Conservation (phyloP, 2,113 vertebrate species). For the Daboia siamensis region DNA sequence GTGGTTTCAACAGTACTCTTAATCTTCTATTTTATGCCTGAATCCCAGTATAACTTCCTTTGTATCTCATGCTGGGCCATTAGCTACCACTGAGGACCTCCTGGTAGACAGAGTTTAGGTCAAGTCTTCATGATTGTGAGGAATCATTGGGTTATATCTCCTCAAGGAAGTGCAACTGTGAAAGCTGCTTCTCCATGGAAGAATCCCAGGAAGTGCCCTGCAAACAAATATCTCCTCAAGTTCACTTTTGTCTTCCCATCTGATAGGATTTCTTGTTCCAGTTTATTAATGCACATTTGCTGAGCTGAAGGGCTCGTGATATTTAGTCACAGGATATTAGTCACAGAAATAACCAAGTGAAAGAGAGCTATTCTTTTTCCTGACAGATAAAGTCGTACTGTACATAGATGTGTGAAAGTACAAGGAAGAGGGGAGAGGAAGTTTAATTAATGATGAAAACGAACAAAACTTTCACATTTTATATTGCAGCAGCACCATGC, state of each 20-base stretch:
- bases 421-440: background rate
- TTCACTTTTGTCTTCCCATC: background rate
- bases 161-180: background rate
- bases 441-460: constrained; percentile 21
- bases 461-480: background rate
- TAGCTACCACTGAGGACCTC: background rate
- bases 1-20: background rate
- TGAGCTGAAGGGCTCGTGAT: constrained; percentile 24
- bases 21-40: background rate
- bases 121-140: background rate
- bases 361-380: constrained; percentile 43
- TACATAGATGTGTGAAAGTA: background rate
- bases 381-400: constrained; percentile 29
- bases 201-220: background rate
- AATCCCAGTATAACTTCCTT: background rate
- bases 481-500: constrained; percentile 1
- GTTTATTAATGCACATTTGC: constrained; percentile 30
- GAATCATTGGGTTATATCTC: background rate
- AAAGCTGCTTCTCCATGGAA: background rate
- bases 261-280: constrained; percentile 2
- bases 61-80: background rate
- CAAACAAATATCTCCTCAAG: background rate
- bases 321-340: constrained; percentile 51
- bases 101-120: background rate
- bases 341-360: constrained; percentile 44